Evolutionary conservation across 2,797 vertebrate species (phyloP).

Genomic region (Tragelaphus eurycerus): DNA sequence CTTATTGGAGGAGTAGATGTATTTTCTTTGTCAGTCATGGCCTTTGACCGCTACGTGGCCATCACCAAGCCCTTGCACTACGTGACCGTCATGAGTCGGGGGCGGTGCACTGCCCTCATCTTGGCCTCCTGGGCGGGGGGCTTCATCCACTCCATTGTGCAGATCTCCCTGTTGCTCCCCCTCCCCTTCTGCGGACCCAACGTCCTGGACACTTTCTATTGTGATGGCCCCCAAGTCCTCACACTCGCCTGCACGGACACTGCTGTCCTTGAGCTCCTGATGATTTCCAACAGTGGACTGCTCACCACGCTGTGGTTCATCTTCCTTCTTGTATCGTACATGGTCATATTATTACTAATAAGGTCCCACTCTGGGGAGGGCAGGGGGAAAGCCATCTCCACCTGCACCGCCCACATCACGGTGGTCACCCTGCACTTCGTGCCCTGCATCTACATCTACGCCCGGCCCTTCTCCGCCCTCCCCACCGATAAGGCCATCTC

Average conservation of each 20-base stretch:
- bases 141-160: conserved; percentile 35
- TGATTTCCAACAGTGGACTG: conserved; percentile 39
- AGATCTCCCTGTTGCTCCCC: neutral
- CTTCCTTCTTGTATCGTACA: conserved; percentile 2
- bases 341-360: neutral
- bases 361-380: neutral
- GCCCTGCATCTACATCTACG: conserved; percentile 38
- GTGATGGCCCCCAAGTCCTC: conserved; percentile 28
- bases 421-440: conserved; percentile 41
- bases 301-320: neutral
- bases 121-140: conserved; percentile 44
- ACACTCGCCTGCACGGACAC: neutral
- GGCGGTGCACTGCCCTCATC: neutral
- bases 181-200: conserved; percentile 43
- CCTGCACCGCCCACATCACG: conserved; percentile 3
- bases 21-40: conserved; percentile 66
- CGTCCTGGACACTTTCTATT: conserved; percentile 49
- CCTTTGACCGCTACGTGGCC: conserved; percentile 59
- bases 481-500: conserved; percentile 45
- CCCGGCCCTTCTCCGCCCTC: conserved; percentile 26
- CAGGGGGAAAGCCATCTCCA: conserved; percentile 21
- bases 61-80: conserved; percentile 72
- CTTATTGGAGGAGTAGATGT: conserved; percentile 60
- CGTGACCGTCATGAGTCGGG: conserved; percentile 51
- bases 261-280: neutral